Evolutionary conservation across 37 sponge, comb jelly and placozoan species (phyloP).

Genomic region (Axinella damicornis): DNA sequence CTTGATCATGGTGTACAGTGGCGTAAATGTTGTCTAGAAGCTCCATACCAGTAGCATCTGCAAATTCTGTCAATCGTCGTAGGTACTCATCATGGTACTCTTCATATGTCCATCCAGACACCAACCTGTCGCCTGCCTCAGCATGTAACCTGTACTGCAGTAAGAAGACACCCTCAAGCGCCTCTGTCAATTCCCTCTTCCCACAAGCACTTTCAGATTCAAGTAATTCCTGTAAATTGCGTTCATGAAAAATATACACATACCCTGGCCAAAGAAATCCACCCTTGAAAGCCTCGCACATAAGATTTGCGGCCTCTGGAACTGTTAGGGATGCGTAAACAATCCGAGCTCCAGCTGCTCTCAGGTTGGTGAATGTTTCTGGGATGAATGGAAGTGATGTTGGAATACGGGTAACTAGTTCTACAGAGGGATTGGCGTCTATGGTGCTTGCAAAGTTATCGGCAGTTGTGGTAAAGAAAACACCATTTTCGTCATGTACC

Average conservation of each 20-base stretch:
- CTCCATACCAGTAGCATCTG: not conserved
- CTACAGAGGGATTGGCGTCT: too few species aligned
- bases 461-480: not conserved
- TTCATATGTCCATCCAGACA: not conserved
- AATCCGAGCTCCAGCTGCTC: not conserved
- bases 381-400: not conserved
- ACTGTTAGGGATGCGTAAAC: constrained; percentile 10
- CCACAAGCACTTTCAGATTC: not conserved
- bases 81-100: constrained; percentile 17
- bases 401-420: too few species aligned
- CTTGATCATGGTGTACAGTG: constrained; percentile 36
- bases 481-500: not conserved
- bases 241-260: constrained; percentile 32
- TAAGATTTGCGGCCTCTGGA: constrained; percentile 5
- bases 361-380: not conserved
- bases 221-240: not conserved
- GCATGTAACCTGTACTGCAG: not conserved
- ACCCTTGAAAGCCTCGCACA: constrained; percentile 20
- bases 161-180: constrained; percentile 17
- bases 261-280: constrained; percentile 19
- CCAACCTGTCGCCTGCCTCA: not conserved
- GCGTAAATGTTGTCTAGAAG: not conserved
- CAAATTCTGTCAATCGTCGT: constrained; percentile 9
- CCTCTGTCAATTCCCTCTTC: constrained; percentile 11
- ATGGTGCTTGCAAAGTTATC: too few species aligned